Percentiles rank a stretch among this genome's conserved stretches.
Conservation (phyloP, 2,797 vertebrate genomes). For the Melopsittacus undulatus region DNA sequence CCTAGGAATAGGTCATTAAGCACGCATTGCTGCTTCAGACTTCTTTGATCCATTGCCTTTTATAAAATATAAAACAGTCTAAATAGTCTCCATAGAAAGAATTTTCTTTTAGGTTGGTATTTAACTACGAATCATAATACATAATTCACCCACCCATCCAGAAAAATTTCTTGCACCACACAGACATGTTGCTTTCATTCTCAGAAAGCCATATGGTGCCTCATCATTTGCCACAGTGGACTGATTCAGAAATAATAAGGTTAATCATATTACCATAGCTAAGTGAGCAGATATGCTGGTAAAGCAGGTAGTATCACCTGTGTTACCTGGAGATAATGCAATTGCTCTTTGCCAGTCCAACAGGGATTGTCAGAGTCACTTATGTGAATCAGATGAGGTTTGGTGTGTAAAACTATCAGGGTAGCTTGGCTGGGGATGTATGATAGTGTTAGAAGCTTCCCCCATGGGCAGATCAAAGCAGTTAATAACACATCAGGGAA, state of each 20-base stretch:
- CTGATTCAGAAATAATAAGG: slow-evolving; percentile 61
- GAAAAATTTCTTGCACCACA: not conserved
- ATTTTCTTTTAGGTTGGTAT: slow-evolving; percentile 44
- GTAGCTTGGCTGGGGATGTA: not conserved
- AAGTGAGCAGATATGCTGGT: not conserved
- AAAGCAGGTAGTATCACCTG: not conserved
- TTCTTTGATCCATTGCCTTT: slow-evolving; percentile 56
- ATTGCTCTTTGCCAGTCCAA: not conserved
- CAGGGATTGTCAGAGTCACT: slow-evolving; percentile 1
- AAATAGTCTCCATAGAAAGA: slow-evolving; percentile 43
- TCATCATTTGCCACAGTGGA: slow-evolving; percentile 13
- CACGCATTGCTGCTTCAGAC: slow-evolving; percentile 21
- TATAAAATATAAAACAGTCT: slow-evolving; percentile 48
- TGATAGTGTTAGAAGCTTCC: not conserved
- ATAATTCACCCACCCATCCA: slow-evolving; percentile 43
- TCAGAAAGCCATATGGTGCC: slow-evolving; percentile 39
- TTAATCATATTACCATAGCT: slow-evolving; percentile 25
- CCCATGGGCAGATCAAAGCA: slow-evolving; percentile 32
- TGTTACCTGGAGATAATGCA: not conserved
- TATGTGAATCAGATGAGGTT: not conserved
- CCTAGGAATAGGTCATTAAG: slow-evolving; percentile 65
- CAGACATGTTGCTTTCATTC: slow-evolving; percentile 16
- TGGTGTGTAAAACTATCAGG: not conserved
- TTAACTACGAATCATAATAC: slow-evolving; percentile 51
- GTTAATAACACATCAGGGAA: slow-evolving; percentile 22